Percentiles rank a stretch among this genome's conserved stretches.
Evolutionary conservation across 2,797 vertebrate genomes (phyloP).

Genomic region (Streptopelia turtur): DNA sequence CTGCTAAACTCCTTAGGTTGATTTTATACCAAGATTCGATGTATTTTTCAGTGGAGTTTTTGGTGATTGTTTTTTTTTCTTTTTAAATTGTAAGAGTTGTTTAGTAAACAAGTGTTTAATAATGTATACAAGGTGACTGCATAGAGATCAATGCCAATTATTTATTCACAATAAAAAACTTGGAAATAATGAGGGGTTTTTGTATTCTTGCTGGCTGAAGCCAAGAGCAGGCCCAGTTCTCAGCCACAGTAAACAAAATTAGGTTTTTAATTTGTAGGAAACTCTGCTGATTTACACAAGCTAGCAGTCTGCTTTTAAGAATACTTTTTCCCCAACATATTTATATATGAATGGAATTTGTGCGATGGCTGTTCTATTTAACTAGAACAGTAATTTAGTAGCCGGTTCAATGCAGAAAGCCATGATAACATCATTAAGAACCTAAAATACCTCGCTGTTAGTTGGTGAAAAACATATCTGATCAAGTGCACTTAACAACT

Average conservation of each 20-base stretch:
- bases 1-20: constrained; percentile 56
- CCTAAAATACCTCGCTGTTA: background rate
- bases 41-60: constrained; percentile 44
- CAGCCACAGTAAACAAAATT: background rate
- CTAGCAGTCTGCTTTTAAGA: background rate
- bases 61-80: background rate
- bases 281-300: background rate
- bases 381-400: background rate
- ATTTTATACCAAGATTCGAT: constrained; percentile 49
- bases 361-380: background rate
- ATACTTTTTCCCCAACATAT: background rate
- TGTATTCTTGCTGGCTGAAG: constrained; percentile 3
- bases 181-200: constrained; percentile 12
- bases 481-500: background rate
- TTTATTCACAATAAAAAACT: constrained; percentile 69
- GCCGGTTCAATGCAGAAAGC: background rate
- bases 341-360: background rate
- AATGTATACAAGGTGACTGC: constrained; percentile 65
- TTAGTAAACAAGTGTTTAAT: constrained; percentile 66
- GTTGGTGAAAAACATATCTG: background rate
- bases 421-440: background rate
- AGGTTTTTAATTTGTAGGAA: background rate
- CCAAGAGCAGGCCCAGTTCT: background rate
- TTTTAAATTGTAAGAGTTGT: constrained; percentile 42
- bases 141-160: constrained; percentile 55